Percentiles rank a stretch among this genome's conserved stretches.
Conservation (phyloP, 2,888 invertebrate species). For the Periphyllus acericola region DNA sequence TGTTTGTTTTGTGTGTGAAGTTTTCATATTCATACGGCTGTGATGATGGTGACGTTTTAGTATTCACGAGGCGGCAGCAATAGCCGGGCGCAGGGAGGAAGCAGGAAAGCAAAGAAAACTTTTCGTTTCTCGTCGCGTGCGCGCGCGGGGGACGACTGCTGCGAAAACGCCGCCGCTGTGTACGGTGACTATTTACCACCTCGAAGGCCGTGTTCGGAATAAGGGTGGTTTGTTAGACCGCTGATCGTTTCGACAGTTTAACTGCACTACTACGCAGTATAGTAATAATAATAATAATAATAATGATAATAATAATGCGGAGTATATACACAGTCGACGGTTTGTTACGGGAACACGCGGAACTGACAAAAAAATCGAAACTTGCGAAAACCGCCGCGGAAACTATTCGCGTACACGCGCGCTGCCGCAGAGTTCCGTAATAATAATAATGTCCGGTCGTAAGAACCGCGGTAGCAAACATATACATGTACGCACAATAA, state of each 20-base stretch:
- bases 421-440: not conserved
- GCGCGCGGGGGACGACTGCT: not conserved
- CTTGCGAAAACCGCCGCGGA: constrained; percentile 20
- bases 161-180: not conserved
- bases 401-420: not conserved
- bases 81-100: not conserved
- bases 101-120: constrained; percentile 35
- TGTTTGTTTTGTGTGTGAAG: constrained; percentile 30
- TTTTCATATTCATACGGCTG: constrained; percentile 47
- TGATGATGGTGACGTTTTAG: constrained; percentile 31
- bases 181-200: not conserved
- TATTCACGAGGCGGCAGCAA: constrained; percentile 10
- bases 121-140: constrained; percentile 15
- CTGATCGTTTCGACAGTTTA: constrained; percentile 32
- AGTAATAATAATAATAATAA: too few relatives aligned
- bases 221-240: constrained; percentile 1
- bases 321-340: not conserved
- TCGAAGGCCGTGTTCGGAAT: not conserved
- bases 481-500: not conserved
- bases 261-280: not conserved
- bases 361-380: constrained; percentile 23
- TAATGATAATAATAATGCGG: too few relatives aligned
- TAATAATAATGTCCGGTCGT: not conserved
- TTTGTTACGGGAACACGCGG: not conserved
- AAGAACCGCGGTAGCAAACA: not conserved